Percentiles rank a stretch among this genome's conserved stretches.
phyloP scores from a whole-genome alignment of 2,888 invertebrate genomes.

The Spodoptera exigua region DNA sequence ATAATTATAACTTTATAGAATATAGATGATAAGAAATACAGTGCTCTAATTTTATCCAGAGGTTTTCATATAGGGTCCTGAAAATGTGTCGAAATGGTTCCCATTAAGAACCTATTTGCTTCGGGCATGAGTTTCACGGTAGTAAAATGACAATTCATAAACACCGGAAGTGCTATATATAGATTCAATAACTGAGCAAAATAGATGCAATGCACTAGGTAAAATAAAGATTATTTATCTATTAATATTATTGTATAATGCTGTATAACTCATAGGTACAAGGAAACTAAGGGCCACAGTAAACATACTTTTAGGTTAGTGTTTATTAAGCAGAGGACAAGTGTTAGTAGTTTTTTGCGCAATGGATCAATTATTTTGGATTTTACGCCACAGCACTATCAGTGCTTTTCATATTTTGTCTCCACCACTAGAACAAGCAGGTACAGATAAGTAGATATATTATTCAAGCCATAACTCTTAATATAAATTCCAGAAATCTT shows the following conservation, averaged over 20 bases:
- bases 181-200: not conserved
- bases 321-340: constrained; percentile 11
- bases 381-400: constrained; percentile 20
- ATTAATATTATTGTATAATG: constrained; percentile 15
- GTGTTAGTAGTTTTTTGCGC: constrained; percentile 14
- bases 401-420: constrained; percentile 23
- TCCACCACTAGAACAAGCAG: constrained; percentile 29
- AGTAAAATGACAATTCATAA: too few species aligned
- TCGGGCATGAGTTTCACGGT: too few species aligned
- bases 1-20: too few species aligned
- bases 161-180: too few species aligned
- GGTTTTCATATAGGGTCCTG: too few species aligned
- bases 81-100: too few species aligned
- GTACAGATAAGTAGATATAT: constrained; percentile 10
- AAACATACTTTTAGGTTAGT: constrained; percentile 19
- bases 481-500: too few species aligned
- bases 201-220: not conserved
- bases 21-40: too few species aligned
- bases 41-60: too few species aligned
- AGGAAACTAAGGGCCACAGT: constrained; percentile 25
- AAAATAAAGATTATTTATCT: constrained; percentile 3
- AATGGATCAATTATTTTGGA: constrained; percentile 35
- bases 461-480: not conserved
- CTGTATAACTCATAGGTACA: constrained; percentile 13
- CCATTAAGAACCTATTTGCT: too few species aligned